Evolutionary conservation across 2,797 vertebrate genomes (phyloP).

Genomic region (Fundulus diaphanus): DNA sequence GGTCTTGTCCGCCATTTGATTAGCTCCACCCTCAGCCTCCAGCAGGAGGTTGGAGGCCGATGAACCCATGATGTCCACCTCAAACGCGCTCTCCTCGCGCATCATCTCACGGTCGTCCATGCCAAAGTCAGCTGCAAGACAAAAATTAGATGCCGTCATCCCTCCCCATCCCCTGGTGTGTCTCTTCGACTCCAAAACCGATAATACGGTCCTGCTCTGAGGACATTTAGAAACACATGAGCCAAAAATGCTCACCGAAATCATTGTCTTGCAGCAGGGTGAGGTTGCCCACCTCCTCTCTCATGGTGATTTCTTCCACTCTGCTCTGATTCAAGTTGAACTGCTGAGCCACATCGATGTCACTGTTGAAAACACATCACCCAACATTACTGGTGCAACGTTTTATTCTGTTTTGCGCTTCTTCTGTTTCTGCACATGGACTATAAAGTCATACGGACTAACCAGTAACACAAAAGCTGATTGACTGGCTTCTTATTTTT

Average conservation of each 20-base stretch:
- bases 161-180: not conserved
- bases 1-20: slow-evolving; percentile 88
- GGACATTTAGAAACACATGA: not conserved
- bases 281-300: slow-evolving; percentile 98
- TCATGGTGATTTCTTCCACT: slow-evolving; percentile 99
- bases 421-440: too few relatives aligned
- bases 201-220: too few relatives aligned
- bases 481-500: too few relatives aligned
- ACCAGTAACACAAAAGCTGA: too few relatives aligned
- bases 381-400: not conserved
- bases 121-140: slow-evolving; percentile 90
- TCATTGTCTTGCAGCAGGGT: slow-evolving; percentile 97
- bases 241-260: slow-evolving; percentile 83
- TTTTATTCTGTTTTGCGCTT: not conserved
- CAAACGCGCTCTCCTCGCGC: slow-evolving; percentile 95
- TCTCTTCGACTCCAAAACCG: not conserved
- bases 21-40: slow-evolving; percentile 93
- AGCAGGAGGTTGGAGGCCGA: slow-evolving; percentile 92
- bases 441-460: too few relatives aligned
- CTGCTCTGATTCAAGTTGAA: slow-evolving; percentile 99
- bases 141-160: not conserved
- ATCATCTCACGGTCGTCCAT: slow-evolving; percentile 99
- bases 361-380: slow-evolving; percentile 78
- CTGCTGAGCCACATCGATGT: slow-evolving; percentile 99
- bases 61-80: slow-evolving; percentile 94